Evolutionary conservation across 2,797 vertebrate genomes (phyloP).

Genomic region (Thaleichthys pacificus): DNA sequence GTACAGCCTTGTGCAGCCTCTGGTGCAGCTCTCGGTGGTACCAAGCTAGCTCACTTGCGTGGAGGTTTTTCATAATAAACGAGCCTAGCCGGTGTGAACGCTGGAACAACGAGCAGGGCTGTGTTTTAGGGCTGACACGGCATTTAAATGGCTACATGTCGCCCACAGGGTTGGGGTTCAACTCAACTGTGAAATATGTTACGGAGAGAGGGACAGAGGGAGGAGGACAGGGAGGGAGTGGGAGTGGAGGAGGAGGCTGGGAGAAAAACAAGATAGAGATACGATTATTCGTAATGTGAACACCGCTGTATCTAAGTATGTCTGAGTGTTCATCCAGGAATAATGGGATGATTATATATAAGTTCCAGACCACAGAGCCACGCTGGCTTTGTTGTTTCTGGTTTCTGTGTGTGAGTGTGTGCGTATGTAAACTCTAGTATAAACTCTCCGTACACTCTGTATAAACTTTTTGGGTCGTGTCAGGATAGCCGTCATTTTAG

Average conservation of each 20-base stretch:
- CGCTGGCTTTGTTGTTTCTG: neutral
- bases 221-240: neutral
- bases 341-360: neutral
- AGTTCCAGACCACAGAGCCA: neutral
- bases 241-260: neutral
- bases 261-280: neutral
- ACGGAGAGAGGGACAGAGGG: constrained; percentile 24
- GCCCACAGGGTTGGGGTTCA: constrained; percentile 59
- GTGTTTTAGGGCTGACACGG: constrained; percentile 63
- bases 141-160: constrained; percentile 62
- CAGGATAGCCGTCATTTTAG: neutral
- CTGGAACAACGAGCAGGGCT: constrained; percentile 62
- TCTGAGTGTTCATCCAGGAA: no score
- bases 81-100: constrained; percentile 54
- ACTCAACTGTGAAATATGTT: constrained; percentile 63
- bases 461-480: constrained; percentile 6
- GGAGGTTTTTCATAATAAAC: constrained; percentile 54
- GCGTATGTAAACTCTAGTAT: no score
- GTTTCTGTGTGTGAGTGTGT: no score
- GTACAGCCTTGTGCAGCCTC: constrained; percentile 39
- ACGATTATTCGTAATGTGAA: neutral
- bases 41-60: constrained; percentile 39
- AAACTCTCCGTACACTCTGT: neutral
- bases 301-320: no score
- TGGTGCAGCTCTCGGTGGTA: constrained; percentile 46